Conservation (phyloP, 2,113 vertebrate species). For the Gallinago media region DNA sequence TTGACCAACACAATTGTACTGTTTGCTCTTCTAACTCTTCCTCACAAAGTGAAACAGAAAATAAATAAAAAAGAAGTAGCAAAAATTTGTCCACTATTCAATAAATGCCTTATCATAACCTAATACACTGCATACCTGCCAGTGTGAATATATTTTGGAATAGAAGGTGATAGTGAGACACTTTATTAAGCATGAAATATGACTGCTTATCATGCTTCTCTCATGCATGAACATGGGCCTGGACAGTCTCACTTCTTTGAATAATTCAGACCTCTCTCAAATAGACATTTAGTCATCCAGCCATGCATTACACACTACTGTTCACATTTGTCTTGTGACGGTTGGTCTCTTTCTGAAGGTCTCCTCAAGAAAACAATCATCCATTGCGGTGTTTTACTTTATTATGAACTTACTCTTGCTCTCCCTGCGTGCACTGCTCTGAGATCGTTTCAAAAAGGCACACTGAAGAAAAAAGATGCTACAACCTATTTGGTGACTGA, state of each 20-base stretch:
- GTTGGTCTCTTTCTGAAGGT: conserved; percentile 1
- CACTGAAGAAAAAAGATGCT: neutral
- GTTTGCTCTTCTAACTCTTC: neutral
- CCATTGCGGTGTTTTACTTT: neutral
- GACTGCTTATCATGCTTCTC: neutral
- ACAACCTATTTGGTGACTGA: neutral
- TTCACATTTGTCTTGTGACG: neutral
- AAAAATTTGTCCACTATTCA: neutral
- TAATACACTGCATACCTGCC: neutral
- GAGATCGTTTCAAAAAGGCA: neutral
- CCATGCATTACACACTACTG: neutral
- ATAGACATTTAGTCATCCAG: neutral
- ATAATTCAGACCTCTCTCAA: neutral
- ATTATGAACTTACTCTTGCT: neutral
- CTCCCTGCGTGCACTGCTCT: neutral
- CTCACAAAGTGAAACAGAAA: neutral
- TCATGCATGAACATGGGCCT: neutral
- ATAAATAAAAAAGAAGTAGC: neutral
- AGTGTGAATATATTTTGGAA: neutral
- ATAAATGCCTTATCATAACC: neutral
- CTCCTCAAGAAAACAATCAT: neutral
- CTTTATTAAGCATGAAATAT: conserved; percentile 33
- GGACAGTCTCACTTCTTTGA: neutral
- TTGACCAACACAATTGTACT: neutral
- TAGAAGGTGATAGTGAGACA: neutral